Conservation (phyloP, 1,140 invertebrate genomes). For the Drosophila subpulchrella region DNA sequence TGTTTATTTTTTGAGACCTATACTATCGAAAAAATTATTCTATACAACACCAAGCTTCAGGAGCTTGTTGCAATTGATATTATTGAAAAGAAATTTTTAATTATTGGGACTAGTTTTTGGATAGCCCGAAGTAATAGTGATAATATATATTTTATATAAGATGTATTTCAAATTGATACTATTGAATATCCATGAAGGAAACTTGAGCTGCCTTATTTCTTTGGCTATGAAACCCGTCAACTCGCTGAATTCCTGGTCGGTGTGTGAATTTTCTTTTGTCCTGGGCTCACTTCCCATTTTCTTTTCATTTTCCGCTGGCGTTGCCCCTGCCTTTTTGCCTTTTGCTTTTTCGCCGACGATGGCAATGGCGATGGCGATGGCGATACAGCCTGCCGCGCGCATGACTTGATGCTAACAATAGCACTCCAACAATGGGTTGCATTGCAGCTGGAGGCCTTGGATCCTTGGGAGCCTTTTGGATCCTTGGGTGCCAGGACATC, state of each 20-base stretch:
- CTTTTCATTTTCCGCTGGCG: slow-evolving; percentile 31
- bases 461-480: neutral
- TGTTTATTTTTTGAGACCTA: no score
- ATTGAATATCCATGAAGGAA: no score
- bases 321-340: no score
- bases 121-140: no score
- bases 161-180: no score
- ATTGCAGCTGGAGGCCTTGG: slow-evolving; percentile 3
- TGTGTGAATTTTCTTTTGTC: slow-evolving; percentile 10
- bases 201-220: no score
- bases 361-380: slow-evolving; percentile 11
- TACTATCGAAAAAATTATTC: no score
- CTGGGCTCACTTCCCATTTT: slow-evolving; percentile 26
- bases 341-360: slow-evolving; percentile 12
- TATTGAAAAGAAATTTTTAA: no score
- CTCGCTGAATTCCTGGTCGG: slow-evolving; percentile 8
- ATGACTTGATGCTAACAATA: slow-evolving; percentile 79
- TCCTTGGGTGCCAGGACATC: slow-evolving; percentile 6
- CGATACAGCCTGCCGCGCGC: slow-evolving; percentile 58
- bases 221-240: slow-evolving; percentile 11
- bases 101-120: no score
- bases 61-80: no score
- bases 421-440: slow-evolving; percentile 58
- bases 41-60: no score
- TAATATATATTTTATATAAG: no score